Evolutionary conservation across 2,797 vertebrate species (phyloP), one percentile per base, ranked within the genome.

Genomic region (Protosalanx chinensis): DNA sequence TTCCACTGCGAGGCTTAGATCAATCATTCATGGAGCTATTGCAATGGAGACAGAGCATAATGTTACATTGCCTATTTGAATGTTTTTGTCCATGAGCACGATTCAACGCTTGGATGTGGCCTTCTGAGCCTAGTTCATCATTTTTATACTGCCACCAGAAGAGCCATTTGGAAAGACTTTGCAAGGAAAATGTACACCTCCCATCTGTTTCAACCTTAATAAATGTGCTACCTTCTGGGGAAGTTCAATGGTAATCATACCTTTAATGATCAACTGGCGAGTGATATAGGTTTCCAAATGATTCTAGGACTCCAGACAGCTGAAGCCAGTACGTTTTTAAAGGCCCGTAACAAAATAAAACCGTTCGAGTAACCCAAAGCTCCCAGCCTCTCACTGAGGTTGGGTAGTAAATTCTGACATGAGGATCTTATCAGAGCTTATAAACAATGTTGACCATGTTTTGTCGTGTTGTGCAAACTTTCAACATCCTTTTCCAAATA

Each of bases 121-220:
- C 87, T 86, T 51, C 87, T 82, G 59, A 30, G 30, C 10, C 32
- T 16, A 35, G 93, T 98, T 95, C 94, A 98, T 98, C 96, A 98
- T 97, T 94, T 97, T 98, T 98, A 97, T 97, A 98, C 93, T 94
- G 95, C 96, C 93, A 94, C 95, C 97, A 94, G 92, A 96, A 97
- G 96, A 95, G 94, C 96, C 95, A 96, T 98, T 98, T 94, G 93
- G 84, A 92, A 91, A 93, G 94, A 94, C 95, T 94, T 93, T 94
- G 97, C 93, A 91, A 93, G 93, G 93, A 94, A 96, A 97, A 96
- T 93, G 94, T 93, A 92, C 88, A 93, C 93, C 93, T 27, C 93
- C 95, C 97, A 98, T 98, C 97, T 99, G 97, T 97, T 96, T 95
- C 92, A 88, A 88, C 88, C 85, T 93, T 94, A 96, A 96, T 98